Evolutionary conservation across 2,113 vertebrate genomes (phyloP).

Genomic region (Thunnus maccoyii): DNA sequence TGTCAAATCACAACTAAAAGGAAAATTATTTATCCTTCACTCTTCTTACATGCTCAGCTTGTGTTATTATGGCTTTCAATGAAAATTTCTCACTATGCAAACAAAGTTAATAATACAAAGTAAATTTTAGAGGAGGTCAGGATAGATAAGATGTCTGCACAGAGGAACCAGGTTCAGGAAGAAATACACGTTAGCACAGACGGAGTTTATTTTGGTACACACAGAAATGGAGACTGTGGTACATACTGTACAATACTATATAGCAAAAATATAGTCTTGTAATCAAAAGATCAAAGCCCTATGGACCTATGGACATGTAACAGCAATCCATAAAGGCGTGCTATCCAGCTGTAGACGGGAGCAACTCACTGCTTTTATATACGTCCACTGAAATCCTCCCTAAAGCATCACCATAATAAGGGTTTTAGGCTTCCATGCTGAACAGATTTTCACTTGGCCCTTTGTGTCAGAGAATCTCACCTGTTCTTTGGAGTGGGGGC

Average conservation of each 20-base stretch:
- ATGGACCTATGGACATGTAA: constrained; percentile 3
- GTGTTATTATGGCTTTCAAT: not conserved
- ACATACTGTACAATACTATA: constrained; percentile 6
- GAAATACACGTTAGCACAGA: no score
- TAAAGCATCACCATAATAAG: constrained; percentile 69
- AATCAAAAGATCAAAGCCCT: constrained; percentile 61
- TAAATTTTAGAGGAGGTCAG: not conserved
- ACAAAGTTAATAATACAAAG: not conserved
- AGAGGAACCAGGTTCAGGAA: not conserved
- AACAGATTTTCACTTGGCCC: constrained; percentile 76
- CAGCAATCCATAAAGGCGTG: constrained; percentile 35
- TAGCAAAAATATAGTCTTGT: not conserved
- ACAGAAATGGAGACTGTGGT: not conserved
- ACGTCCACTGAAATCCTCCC: constrained; percentile 46
- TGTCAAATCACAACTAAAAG: not conserved
- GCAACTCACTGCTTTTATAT: constrained; percentile 48
- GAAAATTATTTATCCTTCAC: no score
- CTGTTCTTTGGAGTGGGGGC: constrained; percentile 82
- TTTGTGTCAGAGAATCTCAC: constrained; percentile 84
- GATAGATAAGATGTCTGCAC: not conserved
- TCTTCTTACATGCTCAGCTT: not conserved
- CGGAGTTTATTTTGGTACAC: not conserved
- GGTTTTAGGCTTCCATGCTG: constrained; percentile 66
- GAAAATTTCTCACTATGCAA: not conserved
- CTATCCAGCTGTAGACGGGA: constrained; percentile 39